phyloP scores from a whole-genome alignment of 2,113 vertebrate species.

The Climacteris rufus region DNA sequence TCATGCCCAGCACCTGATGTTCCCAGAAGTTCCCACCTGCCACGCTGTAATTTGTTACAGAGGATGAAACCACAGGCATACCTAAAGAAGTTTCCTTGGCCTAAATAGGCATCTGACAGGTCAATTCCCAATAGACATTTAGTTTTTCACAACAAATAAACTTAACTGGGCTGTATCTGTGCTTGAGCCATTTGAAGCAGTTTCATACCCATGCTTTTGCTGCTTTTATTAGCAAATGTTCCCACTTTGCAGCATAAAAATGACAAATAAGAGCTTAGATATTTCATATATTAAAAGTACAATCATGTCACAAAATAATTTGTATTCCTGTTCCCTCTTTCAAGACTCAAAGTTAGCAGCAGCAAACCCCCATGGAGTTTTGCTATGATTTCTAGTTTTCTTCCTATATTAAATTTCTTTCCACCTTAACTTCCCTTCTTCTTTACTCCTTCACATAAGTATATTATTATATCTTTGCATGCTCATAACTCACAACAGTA shows the following conservation, averaged over 20 bases:
- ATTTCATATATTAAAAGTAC: neutral
- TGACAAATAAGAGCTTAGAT: neutral
- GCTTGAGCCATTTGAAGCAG: neutral
- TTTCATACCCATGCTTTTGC: neutral
- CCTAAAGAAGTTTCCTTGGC: neutral
- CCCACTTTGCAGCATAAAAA: neutral
- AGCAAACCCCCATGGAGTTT: neutral
- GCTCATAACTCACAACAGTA: neutral
- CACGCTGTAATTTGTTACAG: neutral
- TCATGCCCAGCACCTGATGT: neutral
- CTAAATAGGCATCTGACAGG: neutral
- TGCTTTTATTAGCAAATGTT: neutral
- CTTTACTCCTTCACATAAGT: neutral
- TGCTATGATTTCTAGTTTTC: neutral
- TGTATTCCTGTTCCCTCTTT: neutral
- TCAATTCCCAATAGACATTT: neutral
- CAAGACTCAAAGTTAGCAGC: neutral
- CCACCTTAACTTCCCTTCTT: neutral
- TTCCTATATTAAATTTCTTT: neutral
- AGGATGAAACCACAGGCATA: neutral
- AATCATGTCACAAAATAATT: neutral
- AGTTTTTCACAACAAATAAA: neutral
- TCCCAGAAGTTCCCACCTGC: neutral
- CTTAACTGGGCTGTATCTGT: neutral
- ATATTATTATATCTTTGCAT: neutral